Conservation (phyloP, 2,888 invertebrate species). For the Parnassius glacialis region DNA sequence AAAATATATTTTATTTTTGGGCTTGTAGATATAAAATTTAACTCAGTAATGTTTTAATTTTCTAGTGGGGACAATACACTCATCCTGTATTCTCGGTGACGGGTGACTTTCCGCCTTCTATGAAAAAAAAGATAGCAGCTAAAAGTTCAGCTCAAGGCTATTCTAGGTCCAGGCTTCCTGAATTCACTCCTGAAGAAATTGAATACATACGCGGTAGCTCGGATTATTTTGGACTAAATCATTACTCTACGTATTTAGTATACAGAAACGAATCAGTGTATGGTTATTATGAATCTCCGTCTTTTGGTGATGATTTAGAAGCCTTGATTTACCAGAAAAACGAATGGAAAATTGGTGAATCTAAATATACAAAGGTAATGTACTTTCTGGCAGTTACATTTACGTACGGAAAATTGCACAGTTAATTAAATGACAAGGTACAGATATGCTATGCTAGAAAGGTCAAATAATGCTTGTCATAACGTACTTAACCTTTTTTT, state of each 20-base stretch:
- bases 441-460: too few species aligned
- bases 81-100: slow-evolving; percentile 26
- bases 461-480: too few species aligned
- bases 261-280: slow-evolving; percentile 45
- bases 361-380: slow-evolving; percentile 35
- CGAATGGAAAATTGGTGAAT: slow-evolving; percentile 38
- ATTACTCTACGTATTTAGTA: slow-evolving; percentile 68
- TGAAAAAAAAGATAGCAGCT: slow-evolving; percentile 20
- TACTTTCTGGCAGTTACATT: neutral
- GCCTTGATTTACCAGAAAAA: slow-evolving; percentile 32
- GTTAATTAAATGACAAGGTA: too few species aligned
- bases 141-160: slow-evolving; percentile 26
- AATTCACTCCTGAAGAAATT: slow-evolving; percentile 24
- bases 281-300: slow-evolving; percentile 35
- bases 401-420: too few species aligned
- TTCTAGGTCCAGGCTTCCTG: slow-evolving; percentile 24
- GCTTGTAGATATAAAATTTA: too few species aligned
- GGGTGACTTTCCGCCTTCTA: slow-evolving; percentile 25
- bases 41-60: neutral
- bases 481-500: too few species aligned
- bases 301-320: slow-evolving; percentile 38
- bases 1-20: too few species aligned
- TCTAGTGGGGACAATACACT: slow-evolving; percentile 15
- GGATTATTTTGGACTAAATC: slow-evolving; percentile 87
- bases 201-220: slow-evolving; percentile 70